Conservation (phyloP, 1,140 invertebrate species). For the Hycleus phaleratus region DNA sequence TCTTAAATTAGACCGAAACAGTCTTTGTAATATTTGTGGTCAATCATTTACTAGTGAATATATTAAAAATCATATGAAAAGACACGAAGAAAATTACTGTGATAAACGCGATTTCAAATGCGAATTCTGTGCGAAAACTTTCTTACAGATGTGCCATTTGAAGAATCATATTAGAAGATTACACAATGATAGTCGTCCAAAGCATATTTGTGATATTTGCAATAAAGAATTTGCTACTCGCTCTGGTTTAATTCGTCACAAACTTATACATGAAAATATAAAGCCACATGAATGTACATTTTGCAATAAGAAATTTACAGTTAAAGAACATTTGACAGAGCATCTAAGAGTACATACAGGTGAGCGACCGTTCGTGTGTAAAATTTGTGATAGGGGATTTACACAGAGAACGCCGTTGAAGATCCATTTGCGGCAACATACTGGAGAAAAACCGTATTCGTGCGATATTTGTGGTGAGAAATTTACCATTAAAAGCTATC, state of each 20-base stretch:
- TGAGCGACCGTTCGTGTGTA: constrained; percentile 55
- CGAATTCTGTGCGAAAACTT: background rate
- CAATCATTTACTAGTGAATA: too few relatives aligned
- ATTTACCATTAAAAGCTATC: constrained; percentile 48
- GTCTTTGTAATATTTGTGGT: too few relatives aligned
- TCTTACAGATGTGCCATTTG: too few relatives aligned
- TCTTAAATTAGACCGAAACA: background rate
- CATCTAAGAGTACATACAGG: constrained; percentile 55
- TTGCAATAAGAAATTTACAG: constrained; percentile 46
- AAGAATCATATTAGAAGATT: background rate
- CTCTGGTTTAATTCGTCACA: constrained; percentile 50
- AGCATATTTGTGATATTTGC: constrained; percentile 43
- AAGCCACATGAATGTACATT: constrained; percentile 44
- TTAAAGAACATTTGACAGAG: constrained; percentile 46
- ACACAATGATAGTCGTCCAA: background rate
- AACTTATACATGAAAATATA: constrained; percentile 48
- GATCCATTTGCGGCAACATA: constrained; percentile 67
- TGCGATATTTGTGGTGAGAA: constrained; percentile 57
- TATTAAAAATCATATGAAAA: background rate
- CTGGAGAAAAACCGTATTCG: constrained; percentile 65
- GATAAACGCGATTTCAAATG: background rate
- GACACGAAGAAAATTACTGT: background rate
- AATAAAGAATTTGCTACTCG: constrained; percentile 50
- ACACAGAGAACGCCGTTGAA: constrained; percentile 68
- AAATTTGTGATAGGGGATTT: constrained; percentile 63